These are phyloP conservation scores for Ursus arctos DNA, from an alignment of 2,113 vertebrate genomes.

Conservation along the genomic window DNA sequence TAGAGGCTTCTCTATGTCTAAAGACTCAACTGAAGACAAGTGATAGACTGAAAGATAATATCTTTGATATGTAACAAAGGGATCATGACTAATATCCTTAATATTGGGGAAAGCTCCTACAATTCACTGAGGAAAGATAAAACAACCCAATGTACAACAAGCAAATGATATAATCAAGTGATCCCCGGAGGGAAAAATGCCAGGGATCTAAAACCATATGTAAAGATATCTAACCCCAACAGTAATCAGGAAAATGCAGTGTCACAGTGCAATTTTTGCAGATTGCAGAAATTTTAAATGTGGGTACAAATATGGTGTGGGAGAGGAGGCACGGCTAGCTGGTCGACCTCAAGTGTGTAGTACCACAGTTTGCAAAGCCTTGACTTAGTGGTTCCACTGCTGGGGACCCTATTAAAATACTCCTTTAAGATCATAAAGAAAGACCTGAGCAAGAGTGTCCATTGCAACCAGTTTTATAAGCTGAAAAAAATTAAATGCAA, in stretches of 20 bases:
- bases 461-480: neutral
- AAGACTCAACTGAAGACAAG: conserved; percentile 16
- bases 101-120: neutral
- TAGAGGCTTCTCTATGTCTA: neutral
- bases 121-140: neutral
- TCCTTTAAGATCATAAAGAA: neutral
- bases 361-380: neutral
- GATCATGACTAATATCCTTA: neutral
- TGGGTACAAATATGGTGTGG: neutral
- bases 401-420: neutral
- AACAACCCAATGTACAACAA: neutral
- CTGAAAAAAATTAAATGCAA: neutral
- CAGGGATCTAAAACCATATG: neutral
- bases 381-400: neutral
- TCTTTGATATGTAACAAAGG: conserved; percentile 1
- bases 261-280: neutral
- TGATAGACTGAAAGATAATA: neutral
- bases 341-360: neutral
- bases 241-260: neutral
- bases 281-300: neutral
- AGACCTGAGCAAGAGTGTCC: neutral
- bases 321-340: neutral
- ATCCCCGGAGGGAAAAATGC: neutral
- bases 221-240: neutral
- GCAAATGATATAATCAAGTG: neutral